Evolutionary conservation across 35 echinoderm and acorn worm species (phyloP).

Genomic region (Eucidaris tribuloides): DNA sequence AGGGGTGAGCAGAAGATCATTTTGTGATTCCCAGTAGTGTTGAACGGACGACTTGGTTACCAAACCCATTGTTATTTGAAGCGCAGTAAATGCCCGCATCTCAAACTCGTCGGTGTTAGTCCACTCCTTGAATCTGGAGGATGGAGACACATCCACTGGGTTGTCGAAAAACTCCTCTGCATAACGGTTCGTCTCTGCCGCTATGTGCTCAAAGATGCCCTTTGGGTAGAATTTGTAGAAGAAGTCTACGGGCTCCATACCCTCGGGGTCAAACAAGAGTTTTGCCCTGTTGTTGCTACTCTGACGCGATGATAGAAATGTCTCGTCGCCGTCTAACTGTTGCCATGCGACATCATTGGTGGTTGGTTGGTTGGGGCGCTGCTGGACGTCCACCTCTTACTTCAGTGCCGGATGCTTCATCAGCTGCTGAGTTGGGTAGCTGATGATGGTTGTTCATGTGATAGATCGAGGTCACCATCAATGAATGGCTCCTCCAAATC

Average conservation of each 20-base stretch:
- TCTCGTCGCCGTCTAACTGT: not conserved
- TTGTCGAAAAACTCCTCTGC: not conserved
- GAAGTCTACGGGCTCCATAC: not conserved
- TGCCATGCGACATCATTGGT: not conserved
- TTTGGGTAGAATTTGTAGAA: not conserved
- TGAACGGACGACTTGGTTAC: not conserved
- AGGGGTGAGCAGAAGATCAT: not conserved
- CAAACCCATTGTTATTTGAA: conserved; percentile 14
- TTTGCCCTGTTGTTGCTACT: not conserved
- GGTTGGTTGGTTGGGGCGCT: not conserved
- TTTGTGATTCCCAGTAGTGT: not conserved
- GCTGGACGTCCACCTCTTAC: not conserved
- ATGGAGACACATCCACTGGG: not conserved
- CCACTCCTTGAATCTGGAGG: not conserved
- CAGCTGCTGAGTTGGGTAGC: not conserved
- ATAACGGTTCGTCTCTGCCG: not conserved
- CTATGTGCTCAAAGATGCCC: not conserved
- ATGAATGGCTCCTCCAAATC: too few species aligned
- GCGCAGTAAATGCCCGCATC: not conserved
- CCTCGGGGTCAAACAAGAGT: not conserved
- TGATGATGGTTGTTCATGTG: too few species aligned
- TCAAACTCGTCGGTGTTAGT: not conserved
- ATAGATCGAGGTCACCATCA: too few species aligned
- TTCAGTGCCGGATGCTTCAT: not conserved
- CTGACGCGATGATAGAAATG: not conserved